Evolutionary conservation across 2,888 invertebrate genomes (phyloP).

Genomic region (Hydraecia micacea): DNA sequence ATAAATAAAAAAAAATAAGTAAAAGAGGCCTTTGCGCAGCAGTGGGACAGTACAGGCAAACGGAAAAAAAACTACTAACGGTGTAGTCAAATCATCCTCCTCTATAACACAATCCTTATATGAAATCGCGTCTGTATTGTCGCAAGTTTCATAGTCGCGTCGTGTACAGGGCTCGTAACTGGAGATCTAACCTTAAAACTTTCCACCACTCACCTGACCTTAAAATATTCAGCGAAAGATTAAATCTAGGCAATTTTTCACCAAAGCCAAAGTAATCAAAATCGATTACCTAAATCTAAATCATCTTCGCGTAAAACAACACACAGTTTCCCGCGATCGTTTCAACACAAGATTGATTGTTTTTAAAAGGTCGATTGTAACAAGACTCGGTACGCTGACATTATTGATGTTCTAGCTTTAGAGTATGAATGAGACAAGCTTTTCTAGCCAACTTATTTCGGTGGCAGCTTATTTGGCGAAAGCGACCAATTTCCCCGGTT

Average conservation of each 20-base stretch:
- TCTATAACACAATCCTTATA: too few relatives aligned
- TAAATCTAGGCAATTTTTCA: background rate
- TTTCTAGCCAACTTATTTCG: background rate
- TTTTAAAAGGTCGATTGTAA: constrained; percentile 62
- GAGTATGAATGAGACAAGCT: constrained; percentile 32
- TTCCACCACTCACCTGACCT: background rate
- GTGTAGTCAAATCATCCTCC: too few relatives aligned
- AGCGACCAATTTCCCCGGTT: background rate
- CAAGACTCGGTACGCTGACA: constrained; percentile 38
- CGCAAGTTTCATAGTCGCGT: too few relatives aligned
- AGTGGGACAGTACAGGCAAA: too few relatives aligned
- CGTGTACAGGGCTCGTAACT: too few relatives aligned
- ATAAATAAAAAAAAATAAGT: too few relatives aligned
- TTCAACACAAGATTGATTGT: constrained; percentile 64
- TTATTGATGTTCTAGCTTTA: constrained; percentile 49
- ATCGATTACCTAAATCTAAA: background rate
- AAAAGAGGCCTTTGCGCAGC: too few relatives aligned
- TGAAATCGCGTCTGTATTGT: too few relatives aligned
- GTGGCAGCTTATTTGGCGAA: background rate
- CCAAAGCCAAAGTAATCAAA: background rate
- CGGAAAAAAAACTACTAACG: too few relatives aligned
- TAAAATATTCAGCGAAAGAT: background rate
- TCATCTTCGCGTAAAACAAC: constrained; percentile 19
- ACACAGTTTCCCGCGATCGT: constrained; percentile 39
- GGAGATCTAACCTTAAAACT: background rate